Conservation (phyloP, 1,140 invertebrate genomes). For the Penaeus vannamei region DNA sequence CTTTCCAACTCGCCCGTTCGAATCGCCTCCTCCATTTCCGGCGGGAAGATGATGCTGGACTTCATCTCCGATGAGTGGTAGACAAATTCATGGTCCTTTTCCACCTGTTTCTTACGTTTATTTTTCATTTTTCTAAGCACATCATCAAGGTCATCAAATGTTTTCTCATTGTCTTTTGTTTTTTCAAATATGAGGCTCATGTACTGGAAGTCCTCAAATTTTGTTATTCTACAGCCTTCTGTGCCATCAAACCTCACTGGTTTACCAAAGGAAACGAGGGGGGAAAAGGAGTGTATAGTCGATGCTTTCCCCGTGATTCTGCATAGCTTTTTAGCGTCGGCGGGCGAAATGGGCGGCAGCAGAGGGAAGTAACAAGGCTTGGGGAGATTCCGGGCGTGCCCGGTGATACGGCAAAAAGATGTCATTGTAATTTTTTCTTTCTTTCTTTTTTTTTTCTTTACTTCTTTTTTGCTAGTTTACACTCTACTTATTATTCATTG, state of each 20-base stretch:
- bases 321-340: conserved; percentile 84
- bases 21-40: conserved; percentile 82
- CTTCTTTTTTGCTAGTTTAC: neutral
- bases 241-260: conserved; percentile 60
- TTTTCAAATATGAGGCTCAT: conserved; percentile 76
- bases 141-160: conserved; percentile 66
- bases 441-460: neutral
- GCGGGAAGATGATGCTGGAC: conserved; percentile 83
- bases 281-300: conserved; percentile 70
- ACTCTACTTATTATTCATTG: too few species aligned
- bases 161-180: conserved; percentile 67
- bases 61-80: conserved; percentile 82
- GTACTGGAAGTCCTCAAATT: conserved; percentile 76
- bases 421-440: conserved; percentile 46
- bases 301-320: conserved; percentile 85
- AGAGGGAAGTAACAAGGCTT: conserved; percentile 88
- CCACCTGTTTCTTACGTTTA: conserved; percentile 70
- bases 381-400: conserved; percentile 83
- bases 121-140: conserved; percentile 66
- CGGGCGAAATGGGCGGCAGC: conserved; percentile 84
- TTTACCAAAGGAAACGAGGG: conserved; percentile 69
- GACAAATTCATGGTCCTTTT: conserved; percentile 79
- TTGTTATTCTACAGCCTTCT: conserved; percentile 67
- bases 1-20: conserved; percentile 83
- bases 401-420: conserved; percentile 83